Base-by-base conservation (phyloP, 2,888 invertebrate genomes). In the Nycteola revayana region DNA sequence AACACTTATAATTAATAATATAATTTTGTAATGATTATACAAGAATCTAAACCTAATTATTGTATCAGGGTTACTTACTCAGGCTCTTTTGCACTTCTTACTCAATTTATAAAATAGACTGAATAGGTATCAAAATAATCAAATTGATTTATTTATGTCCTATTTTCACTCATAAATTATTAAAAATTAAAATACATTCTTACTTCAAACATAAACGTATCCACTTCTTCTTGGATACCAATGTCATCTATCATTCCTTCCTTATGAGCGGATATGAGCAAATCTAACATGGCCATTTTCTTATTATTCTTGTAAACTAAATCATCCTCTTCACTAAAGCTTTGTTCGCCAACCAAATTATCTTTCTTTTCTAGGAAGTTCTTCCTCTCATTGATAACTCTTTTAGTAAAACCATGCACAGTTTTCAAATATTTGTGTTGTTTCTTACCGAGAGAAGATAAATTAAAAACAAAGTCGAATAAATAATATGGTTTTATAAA, bases 121-220 rank as follows among this genome's bases (percentile, higher is more conserved):
- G n/a, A n/a, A n/a, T n/a, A n/a, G n/a, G n/a, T n/a, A n/a, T n/a
- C n/a, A n/a, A n/a, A n/a, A n/a, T n/a, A n/a, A n/a, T n/a, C n/a
- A n/a, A n/a, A n/a, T n/a, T n/a, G n/a, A n/a, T n/a, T n/a, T n/a
- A n/a, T n/a, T n/a, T n/a, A n/a, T n/a, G n/a, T n/a, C n/a, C n/a
- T n/a, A n/a, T n/a, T n/a, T n/a, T n/a, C n/a, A n/a, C n/a, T n/a
- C n/a, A n/a, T n/a, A n/a, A n/a, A n/a, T n/a, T n/a, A n/a, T n/a
- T n/a, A n/a, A n/a, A n/a, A n/a, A n/a, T n/a, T 37, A 25, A 10
- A 24, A 36, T 23, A 10, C n/a, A 11, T 20, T 10, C n/a, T 21
- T 59, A 87, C 92, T 65, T 90, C 91, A 54, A 92, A 91, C 90
- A 91, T 91, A 39, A 92, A 92, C 0, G 92, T 92, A 40, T 92